Evolutionary conservation across 2,113 vertebrate species (phyloP).

Genomic region (Hylia prasina): DNA sequence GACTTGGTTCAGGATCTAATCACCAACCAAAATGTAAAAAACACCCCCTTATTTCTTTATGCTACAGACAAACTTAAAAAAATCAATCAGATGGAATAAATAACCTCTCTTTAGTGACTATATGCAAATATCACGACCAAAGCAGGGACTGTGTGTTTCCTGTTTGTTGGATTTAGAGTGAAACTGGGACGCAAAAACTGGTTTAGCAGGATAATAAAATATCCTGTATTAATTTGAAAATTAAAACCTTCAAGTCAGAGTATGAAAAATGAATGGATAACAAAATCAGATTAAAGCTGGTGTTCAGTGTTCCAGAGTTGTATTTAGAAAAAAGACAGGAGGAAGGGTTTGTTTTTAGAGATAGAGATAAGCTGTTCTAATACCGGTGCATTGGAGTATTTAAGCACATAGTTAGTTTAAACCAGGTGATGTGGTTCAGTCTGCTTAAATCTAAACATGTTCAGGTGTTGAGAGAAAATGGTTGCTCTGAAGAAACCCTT

Average conservation of each 20-base stretch:
- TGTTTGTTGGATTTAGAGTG: background rate
- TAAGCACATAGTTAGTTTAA: background rate
- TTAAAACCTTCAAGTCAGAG: background rate
- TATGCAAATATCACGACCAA: background rate
- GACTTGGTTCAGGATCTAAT: background rate
- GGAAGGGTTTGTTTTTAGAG: background rate
- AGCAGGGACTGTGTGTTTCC: background rate
- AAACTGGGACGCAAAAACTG: background rate
- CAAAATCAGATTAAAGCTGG: background rate
- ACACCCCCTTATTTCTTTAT: background rate
- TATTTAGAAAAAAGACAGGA: background rate
- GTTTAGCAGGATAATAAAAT: background rate
- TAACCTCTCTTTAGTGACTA: background rate
- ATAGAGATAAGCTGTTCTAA: background rate
- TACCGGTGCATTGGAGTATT: background rate
- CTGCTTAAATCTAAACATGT: background rate
- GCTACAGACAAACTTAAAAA: background rate
- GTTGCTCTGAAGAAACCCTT: background rate
- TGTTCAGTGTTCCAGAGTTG: background rate
- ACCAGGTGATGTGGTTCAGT: background rate
- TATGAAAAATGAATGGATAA: background rate
- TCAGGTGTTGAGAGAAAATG: background rate
- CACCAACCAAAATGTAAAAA: background rate
- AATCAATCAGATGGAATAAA: background rate
- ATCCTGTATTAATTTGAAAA: background rate